A percentile compares a stretch with the other conserved stretches of the same genome.
phyloP scores from a whole-genome alignment of 2,888 invertebrate species.

The Sympetrum striolatum region DNA sequence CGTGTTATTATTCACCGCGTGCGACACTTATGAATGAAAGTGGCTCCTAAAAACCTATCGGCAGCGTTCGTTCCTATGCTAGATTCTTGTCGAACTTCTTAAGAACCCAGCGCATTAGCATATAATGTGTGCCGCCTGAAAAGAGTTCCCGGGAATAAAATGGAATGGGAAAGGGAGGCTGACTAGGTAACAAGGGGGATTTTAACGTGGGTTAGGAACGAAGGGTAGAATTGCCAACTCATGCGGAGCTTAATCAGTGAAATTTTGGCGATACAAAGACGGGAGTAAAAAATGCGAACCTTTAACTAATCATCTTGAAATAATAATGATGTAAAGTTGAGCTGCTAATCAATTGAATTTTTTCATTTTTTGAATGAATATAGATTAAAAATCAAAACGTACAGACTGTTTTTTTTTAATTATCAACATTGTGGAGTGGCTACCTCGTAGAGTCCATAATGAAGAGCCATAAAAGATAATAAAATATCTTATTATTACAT shows the following conservation, averaged over 20 bases:
- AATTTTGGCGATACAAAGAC: background rate
- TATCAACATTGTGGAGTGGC: too few species aligned
- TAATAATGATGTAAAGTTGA: too few species aligned
- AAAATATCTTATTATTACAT: too few species aligned
- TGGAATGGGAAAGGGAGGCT: background rate
- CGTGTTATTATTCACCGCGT: background rate
- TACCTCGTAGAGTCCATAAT: too few species aligned
- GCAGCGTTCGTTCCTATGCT: background rate
- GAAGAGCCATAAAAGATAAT: too few species aligned
- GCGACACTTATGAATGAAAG: constrained; percentile 32
- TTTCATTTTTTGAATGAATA: too few species aligned
- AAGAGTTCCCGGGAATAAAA: too few species aligned
- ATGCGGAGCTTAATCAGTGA: too few species aligned
- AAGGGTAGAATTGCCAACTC: background rate
- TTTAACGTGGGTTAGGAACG: background rate
- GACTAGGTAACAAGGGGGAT: background rate
- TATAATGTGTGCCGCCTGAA: constrained; percentile 1
- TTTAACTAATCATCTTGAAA: too few species aligned
- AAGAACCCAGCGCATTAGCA: background rate
- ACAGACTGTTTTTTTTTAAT: too few species aligned
- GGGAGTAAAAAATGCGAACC: too few species aligned
- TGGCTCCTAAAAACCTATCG: background rate
- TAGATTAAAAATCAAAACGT: background rate
- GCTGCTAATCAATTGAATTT: too few species aligned
- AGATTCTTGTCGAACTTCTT: constrained; percentile 12